Base-by-base conservation (phyloP, 1,140 invertebrate genomes). In the Saccostrea glomerata region DNA sequence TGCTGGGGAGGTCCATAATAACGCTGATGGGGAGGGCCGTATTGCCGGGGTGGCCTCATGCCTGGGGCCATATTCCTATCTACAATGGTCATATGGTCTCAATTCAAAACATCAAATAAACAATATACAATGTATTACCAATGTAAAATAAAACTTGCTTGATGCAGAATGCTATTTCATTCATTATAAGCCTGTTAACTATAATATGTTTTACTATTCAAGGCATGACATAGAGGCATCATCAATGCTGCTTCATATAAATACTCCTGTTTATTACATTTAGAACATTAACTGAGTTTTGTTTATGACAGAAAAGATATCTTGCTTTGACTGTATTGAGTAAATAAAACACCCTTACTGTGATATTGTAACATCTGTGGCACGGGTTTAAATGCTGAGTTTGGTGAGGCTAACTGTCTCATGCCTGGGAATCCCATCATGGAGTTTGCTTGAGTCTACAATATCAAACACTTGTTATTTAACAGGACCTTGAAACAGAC, bases 351-450 rank as follows among this genome's bases (percentile, higher is more conserved):
- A 17, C 6, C 30, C 23, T 36, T 40, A 55, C 17, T 20, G 9
- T 84, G 30, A 17, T 11, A 25, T 12, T 25, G 70, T 58, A 77
- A 66, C 82, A 85, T 47, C 56, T 87, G 84, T 54, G 83, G 85
- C n/a, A 93, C 92, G 55, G 92, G 92, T 82, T 91, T 92, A 89
- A 93, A 93, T 25, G 92, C 92, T 17, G 92, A 93, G 70, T 93
- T 92, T 7, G 90, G 89, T 77, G 92, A 93, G 36, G 90, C 90
- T 73, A 92, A 89, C 7, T 86, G 88, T 73, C 88, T 86, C 56
- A 60, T 87, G 36, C 40, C 70, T 20, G 54, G 87, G 15, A 58
- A 60, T 86, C 30, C 88, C 89, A 85, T 86, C 85, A 73, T 36
- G 20, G 54, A 84, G 66, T 84, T 85, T 40, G 55, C 30, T 85